Evolutionary conservation across 2,888 invertebrate genomes (phyloP).

Genomic region (Synergus laeviventris): DNA sequence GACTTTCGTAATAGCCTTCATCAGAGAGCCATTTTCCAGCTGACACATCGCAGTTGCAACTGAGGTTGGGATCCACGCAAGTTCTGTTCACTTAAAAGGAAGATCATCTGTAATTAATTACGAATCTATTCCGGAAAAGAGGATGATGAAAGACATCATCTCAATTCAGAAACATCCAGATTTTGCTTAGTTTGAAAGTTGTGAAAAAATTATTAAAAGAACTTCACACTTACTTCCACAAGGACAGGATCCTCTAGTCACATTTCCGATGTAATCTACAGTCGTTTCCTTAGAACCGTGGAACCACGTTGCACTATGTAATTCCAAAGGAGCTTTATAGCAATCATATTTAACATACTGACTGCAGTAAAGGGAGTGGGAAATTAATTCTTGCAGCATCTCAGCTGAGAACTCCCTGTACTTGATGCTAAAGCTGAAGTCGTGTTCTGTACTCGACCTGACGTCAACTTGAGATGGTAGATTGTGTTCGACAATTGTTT

Average conservation of each 20-base stretch:
- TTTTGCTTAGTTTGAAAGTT: background rate
- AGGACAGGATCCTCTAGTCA: conserved; percentile 79
- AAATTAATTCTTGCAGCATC: conserved; percentile 93
- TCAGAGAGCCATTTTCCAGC: conserved; percentile 93
- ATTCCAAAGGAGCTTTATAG: conserved; percentile 89
- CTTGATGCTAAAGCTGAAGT: conserved; percentile 90
- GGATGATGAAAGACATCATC: background rate
- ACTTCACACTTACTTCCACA: conserved; percentile 76
- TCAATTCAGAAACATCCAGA: background rate
- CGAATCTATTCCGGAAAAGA: background rate
- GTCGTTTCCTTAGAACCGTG: conserved; percentile 87
- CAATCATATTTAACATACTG: conserved; percentile 95
- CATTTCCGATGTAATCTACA: conserved; percentile 90
- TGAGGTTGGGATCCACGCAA: conserved; percentile 88
- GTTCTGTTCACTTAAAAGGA: conserved; percentile 82
- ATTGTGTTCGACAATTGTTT: conserved; percentile 93
- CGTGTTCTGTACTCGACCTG: conserved; percentile 85
- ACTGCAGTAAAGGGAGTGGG: conserved; percentile 91
- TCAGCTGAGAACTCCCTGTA: conserved; percentile 93
- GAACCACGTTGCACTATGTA: conserved; percentile 94
- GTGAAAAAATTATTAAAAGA: conserved; percentile 27
- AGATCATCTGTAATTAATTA: conserved; percentile 38
- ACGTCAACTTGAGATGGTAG: conserved; percentile 93
- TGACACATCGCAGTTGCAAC: conserved; percentile 94
- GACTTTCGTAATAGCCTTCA: conserved; percentile 89